Percentiles rank a stretch among this genome's conserved stretches.
phyloP scores from a whole-genome alignment of 2,888 invertebrate species.

The Syrphus vitripennis region DNA sequence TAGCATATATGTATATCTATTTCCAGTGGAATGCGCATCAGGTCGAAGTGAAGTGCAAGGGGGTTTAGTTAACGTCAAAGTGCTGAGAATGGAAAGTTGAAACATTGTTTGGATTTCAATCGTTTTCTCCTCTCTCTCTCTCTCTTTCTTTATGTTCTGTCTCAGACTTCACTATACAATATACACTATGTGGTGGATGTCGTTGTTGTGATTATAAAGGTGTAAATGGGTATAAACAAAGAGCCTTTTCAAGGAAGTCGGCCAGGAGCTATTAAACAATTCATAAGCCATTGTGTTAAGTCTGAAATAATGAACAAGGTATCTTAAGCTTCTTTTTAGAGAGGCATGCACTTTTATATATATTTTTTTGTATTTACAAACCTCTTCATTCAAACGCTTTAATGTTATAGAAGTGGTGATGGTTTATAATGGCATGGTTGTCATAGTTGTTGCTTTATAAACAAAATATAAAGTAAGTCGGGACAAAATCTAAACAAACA shows the following conservation, averaged over 20 bases:
- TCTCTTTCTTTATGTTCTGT: background rate
- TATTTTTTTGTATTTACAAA: slow-evolving; percentile 22
- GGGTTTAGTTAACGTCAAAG: background rate
- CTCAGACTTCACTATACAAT: background rate
- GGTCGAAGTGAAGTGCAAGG: background rate
- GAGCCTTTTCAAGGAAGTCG: slow-evolving; percentile 60
- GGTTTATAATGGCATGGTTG: slow-evolving; percentile 24
- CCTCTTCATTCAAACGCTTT: slow-evolving; percentile 27
- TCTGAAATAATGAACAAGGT: slow-evolving; percentile 44
- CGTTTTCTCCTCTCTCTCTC: background rate
- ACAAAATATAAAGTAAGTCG: slow-evolving; percentile 23
- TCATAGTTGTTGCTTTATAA: background rate
- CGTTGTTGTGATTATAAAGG: slow-evolving; percentile 4
- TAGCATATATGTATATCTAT: background rate
- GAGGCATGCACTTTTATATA: background rate
- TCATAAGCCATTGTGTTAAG: slow-evolving; percentile 57
- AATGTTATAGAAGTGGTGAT: background rate
- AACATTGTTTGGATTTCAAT: slow-evolving; percentile 51
- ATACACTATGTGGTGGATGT: slow-evolving; percentile 3
- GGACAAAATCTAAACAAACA: slow-evolving; percentile 19
- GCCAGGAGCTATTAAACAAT: slow-evolving; percentile 62
- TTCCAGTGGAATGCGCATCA: slow-evolving; percentile 9
- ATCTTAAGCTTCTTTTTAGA: slow-evolving; percentile 13
- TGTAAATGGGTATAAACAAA: slow-evolving; percentile 61
- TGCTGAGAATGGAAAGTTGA: slow-evolving; percentile 40